Percentiles rank a stretch among this genome's conserved stretches.
These are phyloP conservation scores for Hucho hucho DNA, from an alignment of 2,113 vertebrate species.

Conservation along the genomic window DNA sequence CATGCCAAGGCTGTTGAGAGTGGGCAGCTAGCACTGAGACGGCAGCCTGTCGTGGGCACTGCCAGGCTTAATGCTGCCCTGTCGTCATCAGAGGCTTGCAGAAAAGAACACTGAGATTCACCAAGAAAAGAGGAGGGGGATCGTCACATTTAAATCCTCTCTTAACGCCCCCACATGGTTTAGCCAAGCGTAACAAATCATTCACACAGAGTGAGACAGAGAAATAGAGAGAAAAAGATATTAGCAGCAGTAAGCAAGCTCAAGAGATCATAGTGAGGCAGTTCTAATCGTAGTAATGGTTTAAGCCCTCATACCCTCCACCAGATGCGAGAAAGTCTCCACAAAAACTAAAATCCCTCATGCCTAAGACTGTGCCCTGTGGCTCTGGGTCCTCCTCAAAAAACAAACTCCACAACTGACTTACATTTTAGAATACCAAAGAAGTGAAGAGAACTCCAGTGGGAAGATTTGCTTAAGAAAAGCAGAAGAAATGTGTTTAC, in stretches of 20 bases:
- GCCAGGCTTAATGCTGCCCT: constrained; percentile 78
- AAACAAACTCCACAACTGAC: constrained; percentile 48
- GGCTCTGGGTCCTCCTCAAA: constrained; percentile 56
- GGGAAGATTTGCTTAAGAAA: background rate
- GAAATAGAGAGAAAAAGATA: constrained; percentile 54
- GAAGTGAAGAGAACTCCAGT: constrained; percentile 27
- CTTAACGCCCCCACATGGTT: constrained; percentile 77
- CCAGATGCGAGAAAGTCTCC: constrained; percentile 65
- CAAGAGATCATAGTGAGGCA: constrained; percentile 76
- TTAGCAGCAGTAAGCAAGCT: constrained; percentile 76
- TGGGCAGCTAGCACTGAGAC: constrained; percentile 74
- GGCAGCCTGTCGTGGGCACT: constrained; percentile 78
- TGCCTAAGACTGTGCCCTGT: constrained; percentile 67
- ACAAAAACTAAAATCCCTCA: constrained; percentile 67
- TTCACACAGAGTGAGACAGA: constrained; percentile 73
- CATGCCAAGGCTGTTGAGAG: constrained; percentile 75
- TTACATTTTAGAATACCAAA: constrained; percentile 49
- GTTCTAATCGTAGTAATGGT: constrained; percentile 76
- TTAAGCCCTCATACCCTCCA: constrained; percentile 73
- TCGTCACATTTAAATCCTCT: constrained; percentile 80
- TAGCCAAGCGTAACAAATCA: constrained; percentile 81
- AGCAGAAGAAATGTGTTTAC: background rate
- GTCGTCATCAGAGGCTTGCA: constrained; percentile 76
- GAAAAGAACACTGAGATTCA: constrained; percentile 74
- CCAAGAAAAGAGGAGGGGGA: constrained; percentile 65